A percentile compares a stretch with the other conserved stretches of the same genome.
These are phyloP conservation scores for Actinernus sp. DNA, from an alignment of 92 coral and sea anemone genomes.

Conservation along the genomic window DNA sequence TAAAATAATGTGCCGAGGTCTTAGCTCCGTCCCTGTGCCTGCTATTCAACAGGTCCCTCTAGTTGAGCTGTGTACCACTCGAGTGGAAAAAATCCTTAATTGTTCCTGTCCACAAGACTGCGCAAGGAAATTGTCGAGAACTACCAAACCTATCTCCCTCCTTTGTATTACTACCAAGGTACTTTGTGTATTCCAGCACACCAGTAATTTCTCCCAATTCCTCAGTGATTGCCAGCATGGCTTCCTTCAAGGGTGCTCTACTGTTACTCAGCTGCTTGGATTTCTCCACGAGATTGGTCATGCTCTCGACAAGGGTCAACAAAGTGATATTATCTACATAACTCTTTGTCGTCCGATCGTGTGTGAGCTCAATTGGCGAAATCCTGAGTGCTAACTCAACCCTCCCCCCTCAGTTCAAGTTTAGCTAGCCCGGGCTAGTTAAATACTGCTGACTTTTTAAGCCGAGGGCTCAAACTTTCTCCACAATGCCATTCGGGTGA, in stretches of 20 bases:
- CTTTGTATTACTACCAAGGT: constrained; percentile 35
- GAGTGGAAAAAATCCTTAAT: constrained; percentile 25
- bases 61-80: too few relatives aligned
- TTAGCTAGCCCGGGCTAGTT: too few relatives aligned
- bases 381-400: too few relatives aligned
- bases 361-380: too few relatives aligned
- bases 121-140: constrained; percentile 26
- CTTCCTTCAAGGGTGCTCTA: constrained; percentile 46
- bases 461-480: too few relatives aligned
- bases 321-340: constrained; percentile 31
- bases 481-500: too few relatives aligned
- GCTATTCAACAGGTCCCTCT: constrained; percentile 38
- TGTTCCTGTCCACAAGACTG: constrained; percentile 31
- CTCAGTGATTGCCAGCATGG: constrained; percentile 43
- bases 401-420: too few relatives aligned
- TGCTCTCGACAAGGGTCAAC: constrained; percentile 15
- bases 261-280: constrained; percentile 41
- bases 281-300: constrained; percentile 19
- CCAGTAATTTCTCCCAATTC: background rate
- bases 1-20: constrained; percentile 20
- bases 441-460: too few relatives aligned
- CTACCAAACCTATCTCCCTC: constrained; percentile 44
- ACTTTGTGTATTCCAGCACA: constrained; percentile 22
- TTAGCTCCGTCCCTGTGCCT: constrained; percentile 21
- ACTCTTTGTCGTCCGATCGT: too few relatives aligned